Evolutionary conservation across 37 sponge, comb jelly and placozoan genomes (phyloP), one percentile per base, ranked within the genome.

Genomic region (Petrosia ficiformis): DNA sequence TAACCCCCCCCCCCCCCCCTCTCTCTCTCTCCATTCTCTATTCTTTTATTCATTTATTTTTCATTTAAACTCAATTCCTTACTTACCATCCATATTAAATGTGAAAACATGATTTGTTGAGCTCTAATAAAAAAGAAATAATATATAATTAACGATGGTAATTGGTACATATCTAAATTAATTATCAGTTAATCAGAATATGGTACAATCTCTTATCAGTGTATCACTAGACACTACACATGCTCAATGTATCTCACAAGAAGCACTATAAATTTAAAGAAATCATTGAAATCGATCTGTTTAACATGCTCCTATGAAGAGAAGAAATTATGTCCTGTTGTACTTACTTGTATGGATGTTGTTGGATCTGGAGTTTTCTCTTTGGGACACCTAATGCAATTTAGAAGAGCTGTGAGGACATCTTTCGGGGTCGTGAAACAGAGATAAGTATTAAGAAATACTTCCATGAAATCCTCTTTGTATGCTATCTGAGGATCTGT

Each of bases 401-500:
- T 81, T 35, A 82, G 39, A 31, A 90, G 83, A 30, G 87, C 83
- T 0, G 72, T 71, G 31, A 90, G 79, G 42, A 90, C 87, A 22
- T 86, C 66, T 29, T 61, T 73, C 35, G 91, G 28, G 31, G 91
- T 68, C 36, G 91, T 86, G 72, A 90, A 90, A 30, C 73, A 65
- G 26, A 68, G 70, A 70, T 90, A 89, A 16, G 87, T 90, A 42
- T 76, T 74, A 33, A 90, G 70, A 71, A 90, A 85, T 40, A 86
- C 76, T 19, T 84, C 75, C 48, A 87, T 68, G 74, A 81, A 92
- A 68, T 83, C 82, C 35, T 76, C 72, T 26, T 44, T 42, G n/a
- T n/a, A n/a, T n/a, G n/a, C n/a, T n/a, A n/a, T n/a, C 60, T 80
- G 84, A 52, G 82, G 85, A 32, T 79, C 87, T 24, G 81, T 81